phyloP scores from a whole-genome alignment of 2,888 invertebrate genomes.

The Idaea straminata region DNA sequence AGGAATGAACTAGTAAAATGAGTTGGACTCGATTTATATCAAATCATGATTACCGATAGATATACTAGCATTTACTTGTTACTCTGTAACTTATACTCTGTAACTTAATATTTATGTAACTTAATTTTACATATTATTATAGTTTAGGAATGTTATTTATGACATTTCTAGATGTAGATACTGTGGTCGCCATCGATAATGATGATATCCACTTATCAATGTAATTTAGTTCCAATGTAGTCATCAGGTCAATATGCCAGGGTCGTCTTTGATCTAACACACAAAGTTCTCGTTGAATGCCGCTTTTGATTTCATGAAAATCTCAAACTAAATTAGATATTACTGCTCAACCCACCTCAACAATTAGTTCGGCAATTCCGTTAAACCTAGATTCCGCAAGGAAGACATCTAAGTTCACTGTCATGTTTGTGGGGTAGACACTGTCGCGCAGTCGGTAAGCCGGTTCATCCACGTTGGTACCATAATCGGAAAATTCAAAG shows the following conservation, averaged over 20 bases:
- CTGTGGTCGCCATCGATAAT: too few species aligned
- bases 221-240: too few species aligned
- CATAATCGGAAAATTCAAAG: conserved; percentile 51
- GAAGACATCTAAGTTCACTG: conserved; percentile 59
- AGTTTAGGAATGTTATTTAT: not conserved
- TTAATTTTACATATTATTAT: not conserved
- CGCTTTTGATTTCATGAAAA: too few species aligned
- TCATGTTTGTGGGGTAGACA: conserved; percentile 51
- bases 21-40: not conserved
- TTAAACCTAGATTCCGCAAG: conserved; percentile 49
- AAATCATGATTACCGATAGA: not conserved
- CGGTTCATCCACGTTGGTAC: conserved; percentile 55
- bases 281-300: too few species aligned
- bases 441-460: conserved; percentile 53
- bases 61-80: too few species aligned
- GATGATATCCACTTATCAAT: too few species aligned
- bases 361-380: conserved; percentile 47
- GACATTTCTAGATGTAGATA: not conserved
- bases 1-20: not conserved
- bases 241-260: too few species aligned
- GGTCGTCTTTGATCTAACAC: too few species aligned
- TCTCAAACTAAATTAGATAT: not conserved
- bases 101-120: not conserved
- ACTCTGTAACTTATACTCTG: too few species aligned
- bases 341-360: conserved; percentile 53